Evolutionary conservation across 2,113 vertebrate species (phyloP), one percentile per base, ranked within the genome.

Genomic region (Plecotus auritus): DNA sequence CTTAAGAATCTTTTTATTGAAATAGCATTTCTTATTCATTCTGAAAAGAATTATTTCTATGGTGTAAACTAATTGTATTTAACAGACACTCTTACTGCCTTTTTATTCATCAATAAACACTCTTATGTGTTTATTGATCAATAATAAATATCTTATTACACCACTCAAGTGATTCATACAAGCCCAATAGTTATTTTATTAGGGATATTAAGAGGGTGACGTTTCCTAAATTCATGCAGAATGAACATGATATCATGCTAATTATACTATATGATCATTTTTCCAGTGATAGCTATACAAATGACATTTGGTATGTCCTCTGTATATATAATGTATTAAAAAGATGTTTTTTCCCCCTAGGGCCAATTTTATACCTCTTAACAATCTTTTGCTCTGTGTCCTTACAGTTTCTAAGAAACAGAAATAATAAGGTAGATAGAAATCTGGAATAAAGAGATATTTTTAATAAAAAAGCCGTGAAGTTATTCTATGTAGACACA

Each of bases 221-320:
- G 32, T 85, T 90, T 90, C 70, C 32, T 59, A 77, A 85, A 13
- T 47, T 16, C 7, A 91, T 16, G 11, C 42, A 92, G 64, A 91
- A 42, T 90, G 66, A 85, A 56, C 30, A 59, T 56, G 67, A 95
- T 73, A 69, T 1, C n/a, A 2, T 91, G 26, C 22, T 93, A 81
- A 89, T 94, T 87, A 90, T 6, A 69, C 17, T 28, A 32, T 11
- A 76, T 72, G n/a, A 77, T 88, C 78, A 92, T 81, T 87, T 95
- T 90, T 51, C 42, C 49, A 49, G 37, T 11, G 40, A 94, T 77
- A 80, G 16, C 9, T 76, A 72, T 18, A 77, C 32, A 91, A 95
- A 96, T 28, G 35, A 9, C 35, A 51, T 77, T 87, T 80, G 51
- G 96, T 84, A 88, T 92, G 59, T 37, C n/a, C 5, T 90, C 78